Evolutionary conservation across 2,113 vertebrate genomes (phyloP), one percentile per base, ranked within the genome.

Genomic region (Gymnogyps californianus): DNA sequence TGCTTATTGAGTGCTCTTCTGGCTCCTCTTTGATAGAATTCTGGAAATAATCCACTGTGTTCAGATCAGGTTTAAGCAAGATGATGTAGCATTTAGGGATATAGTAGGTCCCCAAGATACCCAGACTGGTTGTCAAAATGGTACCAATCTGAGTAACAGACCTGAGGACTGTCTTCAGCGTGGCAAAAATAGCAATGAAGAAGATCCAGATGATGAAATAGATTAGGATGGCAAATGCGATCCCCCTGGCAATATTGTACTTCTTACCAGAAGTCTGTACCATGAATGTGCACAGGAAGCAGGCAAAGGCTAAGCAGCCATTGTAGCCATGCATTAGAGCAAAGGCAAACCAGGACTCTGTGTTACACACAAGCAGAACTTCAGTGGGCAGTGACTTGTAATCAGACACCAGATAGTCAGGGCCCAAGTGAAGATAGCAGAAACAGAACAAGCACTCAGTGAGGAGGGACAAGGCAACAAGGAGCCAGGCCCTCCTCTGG

Each of bases 281-380:
- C 98, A 99, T 98, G 97, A 99, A 99, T 7, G 99, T 99, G 96
- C 98, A 98, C 81, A 99, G 98, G 93, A 99, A 99, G 8, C 98
- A 99, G 26, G 92, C 3, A 2, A 90, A 65, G 31, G 97, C 98
- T 89, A 99, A 62, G 18, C 69, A 34, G 61, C n/a, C 21, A 0
- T 98, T 99, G 89, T 95, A 92, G 46, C 97, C 94, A 0, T 99
- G 98, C 93, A 99, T 95, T 16, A 99, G 25, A 36, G 96, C 93
- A 1, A 99, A 98, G 77, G 97, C 97, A 1, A 54, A 2, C 97
- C 99, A 98, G 54, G 99, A 98, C 11, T 16, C 13, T 3, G 98
- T 55, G 3, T 81, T 96, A n/a, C 99, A 99, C 38, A 98, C 29
- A 75, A 98, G 88, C 98, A 99, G 64, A 1, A 21, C 40, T 71